phyloP scores from a whole-genome alignment of 2,113 vertebrate genomes.

The Glaucomys volans region DNA sequence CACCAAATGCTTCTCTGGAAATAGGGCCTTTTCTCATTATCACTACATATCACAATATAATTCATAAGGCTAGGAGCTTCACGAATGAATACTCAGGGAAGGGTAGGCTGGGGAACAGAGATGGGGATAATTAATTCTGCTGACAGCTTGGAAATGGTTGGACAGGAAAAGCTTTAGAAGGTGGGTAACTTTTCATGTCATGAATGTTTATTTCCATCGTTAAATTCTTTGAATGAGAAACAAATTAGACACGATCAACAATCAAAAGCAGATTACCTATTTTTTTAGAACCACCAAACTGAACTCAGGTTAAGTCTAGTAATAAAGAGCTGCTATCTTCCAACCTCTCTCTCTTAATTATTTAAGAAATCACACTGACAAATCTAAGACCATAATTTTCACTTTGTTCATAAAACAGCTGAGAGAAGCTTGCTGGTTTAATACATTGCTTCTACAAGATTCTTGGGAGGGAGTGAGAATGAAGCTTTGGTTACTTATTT shows the following conservation, averaged over 20 bases:
- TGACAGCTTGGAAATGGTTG: constrained; percentile 28
- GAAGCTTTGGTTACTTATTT: constrained; percentile 14
- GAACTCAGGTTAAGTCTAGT: constrained; percentile 43
- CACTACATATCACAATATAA: constrained; percentile 31
- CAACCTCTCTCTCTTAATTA: constrained; percentile 59
- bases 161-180: constrained; percentile 55
- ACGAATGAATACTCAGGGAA: neutral
- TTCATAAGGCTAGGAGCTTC: neutral
- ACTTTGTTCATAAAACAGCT: neutral
- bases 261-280: constrained; percentile 63
- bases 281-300: constrained; percentile 53
- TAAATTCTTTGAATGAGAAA: constrained; percentile 70
- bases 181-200: constrained; percentile 51
- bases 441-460: constrained; percentile 30
- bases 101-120: constrained; percentile 42
- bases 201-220: constrained; percentile 61
- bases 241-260: constrained; percentile 61
- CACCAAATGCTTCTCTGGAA: constrained; percentile 32
- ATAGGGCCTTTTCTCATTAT: constrained; percentile 55
- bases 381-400: constrained; percentile 42
- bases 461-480: neutral
- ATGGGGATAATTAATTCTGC: constrained; percentile 31
- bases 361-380: constrained; percentile 46
- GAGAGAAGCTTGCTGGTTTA: neutral
- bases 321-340: constrained; percentile 52